phyloP scores from a whole-genome alignment of 2,113 vertebrate genomes.

The Tragelaphus buxtoni region DNA sequence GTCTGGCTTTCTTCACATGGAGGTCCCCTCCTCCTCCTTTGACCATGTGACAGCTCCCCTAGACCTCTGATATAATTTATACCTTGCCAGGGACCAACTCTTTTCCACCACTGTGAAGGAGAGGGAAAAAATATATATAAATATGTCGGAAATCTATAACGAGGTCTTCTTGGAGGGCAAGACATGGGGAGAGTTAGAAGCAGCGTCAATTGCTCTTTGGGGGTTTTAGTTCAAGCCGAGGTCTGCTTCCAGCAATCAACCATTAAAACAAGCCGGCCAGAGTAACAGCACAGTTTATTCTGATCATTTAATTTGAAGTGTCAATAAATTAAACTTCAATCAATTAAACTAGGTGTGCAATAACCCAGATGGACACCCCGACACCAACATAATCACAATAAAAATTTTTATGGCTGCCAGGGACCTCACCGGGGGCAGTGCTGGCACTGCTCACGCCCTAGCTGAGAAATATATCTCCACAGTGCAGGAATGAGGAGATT shows the following conservation, averaged over 20 bases:
- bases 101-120: constrained; percentile 69
- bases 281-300: constrained; percentile 79
- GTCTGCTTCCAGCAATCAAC: constrained; percentile 79
- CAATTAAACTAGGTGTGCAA: constrained; percentile 81
- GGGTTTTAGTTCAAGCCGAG: constrained; percentile 77
- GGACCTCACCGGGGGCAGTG: constrained; percentile 74
- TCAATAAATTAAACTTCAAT: constrained; percentile 83
- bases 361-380: constrained; percentile 77
- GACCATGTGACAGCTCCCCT: constrained; percentile 50
- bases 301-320: constrained; percentile 81
- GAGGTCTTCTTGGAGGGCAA: constrained; percentile 74
- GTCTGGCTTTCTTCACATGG: constrained; percentile 50
- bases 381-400: constrained; percentile 76
- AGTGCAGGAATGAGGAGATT: constrained; percentile 53
- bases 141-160: constrained; percentile 78
- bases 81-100: constrained; percentile 70
- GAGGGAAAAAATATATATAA: constrained; percentile 74
- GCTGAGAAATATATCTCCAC: constrained; percentile 75
- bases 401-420: constrained; percentile 78
- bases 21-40: constrained; percentile 35
- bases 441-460: constrained; percentile 66
- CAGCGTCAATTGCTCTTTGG: constrained; percentile 74
- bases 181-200: constrained; percentile 72
- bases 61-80: constrained; percentile 71
- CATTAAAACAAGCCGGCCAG: constrained; percentile 77